Base-by-base conservation (phyloP, 2,113 vertebrate genomes). In the Thalassarche chlororhynchos region DNA sequence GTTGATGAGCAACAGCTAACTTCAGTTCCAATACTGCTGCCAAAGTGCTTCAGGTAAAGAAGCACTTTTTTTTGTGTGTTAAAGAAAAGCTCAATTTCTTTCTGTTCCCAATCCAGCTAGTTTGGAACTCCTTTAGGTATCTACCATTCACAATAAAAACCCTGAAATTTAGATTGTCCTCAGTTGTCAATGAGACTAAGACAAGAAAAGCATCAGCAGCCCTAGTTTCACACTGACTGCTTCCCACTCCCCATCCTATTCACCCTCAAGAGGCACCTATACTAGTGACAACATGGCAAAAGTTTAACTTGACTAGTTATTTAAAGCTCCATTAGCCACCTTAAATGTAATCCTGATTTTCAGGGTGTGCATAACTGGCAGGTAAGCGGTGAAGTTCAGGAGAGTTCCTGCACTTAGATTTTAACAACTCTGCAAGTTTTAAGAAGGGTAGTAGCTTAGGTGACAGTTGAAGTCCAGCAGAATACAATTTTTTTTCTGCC, bases 41-140 rank as follows among this genome's bases (percentile, higher is more conserved):
- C 82, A 91, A 94, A 96, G 38, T 12, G 61, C 81, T 96, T 89
- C 74, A 93, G 74, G 91, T 82, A 69, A 75, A 93, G 57, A 32
- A 93, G 49, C 23, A 46, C 38, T 71, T 76, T 62, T 51, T 66
- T 34, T 75, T 90, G 60, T 9, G 6, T 76, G 44, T 34, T 72
- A 57, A 87, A 82, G 38, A 89, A 87, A 68, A 79, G 34, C 36
- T 72, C 52, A 54, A 25, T n/a, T 78, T 49, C 58, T 36, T 75
- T 80, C 84, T 89, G 64, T 87, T 93, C 74, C 20, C 2, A 69
- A 10, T 44, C 66, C 78, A 97, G 40, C 28, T 65, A 79, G 13
- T 85, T 36, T 77, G 36, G 40, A 81, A 82, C 19, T 78, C 38
- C 80, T 88, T 89, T 72, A 78, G 17, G 4, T 55, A 72, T 21